These are phyloP conservation scores for Sorex maritimensis DNA, from an alignment of 2,797 vertebrate species.

Conservation along the genomic window DNA sequence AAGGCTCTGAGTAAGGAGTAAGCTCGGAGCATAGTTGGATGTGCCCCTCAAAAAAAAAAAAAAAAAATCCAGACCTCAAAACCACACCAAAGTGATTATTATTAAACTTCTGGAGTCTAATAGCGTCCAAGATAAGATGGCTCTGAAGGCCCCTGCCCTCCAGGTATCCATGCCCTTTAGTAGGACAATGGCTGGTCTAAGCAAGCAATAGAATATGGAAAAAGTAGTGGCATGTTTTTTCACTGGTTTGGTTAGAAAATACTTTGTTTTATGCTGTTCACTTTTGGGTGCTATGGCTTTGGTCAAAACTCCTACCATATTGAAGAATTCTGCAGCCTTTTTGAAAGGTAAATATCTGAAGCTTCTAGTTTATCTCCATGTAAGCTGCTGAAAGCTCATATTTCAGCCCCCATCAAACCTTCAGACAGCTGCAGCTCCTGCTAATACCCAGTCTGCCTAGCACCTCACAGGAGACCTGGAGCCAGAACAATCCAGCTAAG, in stretches of 20 bases:
- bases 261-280: not conserved
- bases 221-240: not conserved
- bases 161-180: not conserved
- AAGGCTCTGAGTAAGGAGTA: no score
- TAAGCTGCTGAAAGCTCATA: not conserved
- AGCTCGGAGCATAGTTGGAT: no score
- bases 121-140: not conserved
- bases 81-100: no score
- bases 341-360: not conserved
- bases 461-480: not conserved
- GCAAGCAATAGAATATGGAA: not conserved
- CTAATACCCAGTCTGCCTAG: not conserved
- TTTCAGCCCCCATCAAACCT: not conserved
- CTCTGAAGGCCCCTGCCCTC: not conserved
- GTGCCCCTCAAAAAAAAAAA: no score
- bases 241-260: not conserved
- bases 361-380: not conserved
- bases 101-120: no score
- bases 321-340: not conserved
- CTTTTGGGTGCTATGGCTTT: not conserved
- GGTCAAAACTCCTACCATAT: not conserved
- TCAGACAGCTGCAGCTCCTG: not conserved
- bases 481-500: constrained; percentile 2
- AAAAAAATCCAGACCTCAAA: no score
- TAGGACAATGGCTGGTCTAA: not conserved